Evolutionary conservation across 37 sponge, comb jelly and placozoan species (phyloP), one percentile per base, ranked within the genome.

Genomic region (Tethya wilhelma): DNA sequence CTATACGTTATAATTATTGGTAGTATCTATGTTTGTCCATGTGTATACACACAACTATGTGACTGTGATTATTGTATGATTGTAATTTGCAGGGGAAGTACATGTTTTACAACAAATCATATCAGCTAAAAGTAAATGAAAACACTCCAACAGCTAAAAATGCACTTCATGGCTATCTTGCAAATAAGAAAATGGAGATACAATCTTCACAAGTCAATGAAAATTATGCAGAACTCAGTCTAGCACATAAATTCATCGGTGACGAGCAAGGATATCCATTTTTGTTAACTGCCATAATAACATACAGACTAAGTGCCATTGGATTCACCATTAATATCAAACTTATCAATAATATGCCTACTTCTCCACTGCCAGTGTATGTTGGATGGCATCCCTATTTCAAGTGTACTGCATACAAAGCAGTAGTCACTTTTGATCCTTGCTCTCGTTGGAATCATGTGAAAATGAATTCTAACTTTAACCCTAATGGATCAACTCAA

Each of bases 351-450:
- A 43, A 6, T 14, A 76, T 75, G 68, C 11, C 38, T 14, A 26
- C 29, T 9, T 20, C 38, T 5, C 93, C 93, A 31, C 43, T 93
- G 36, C 89, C 89, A 2, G 53, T 93, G 57, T 84, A 84, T 29
- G 73, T 88, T 36, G 93, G 93, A 23, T 93, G 93, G 93, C 93
- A 93, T 41, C 93, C 93, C 0, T 93, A 93, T 36, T 88, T 93
- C 55, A 58, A 39, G 28, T 84, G 84, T 28, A 64, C 89, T 1
- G 46, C 77, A 17, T 88, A 84, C 59, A 53, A 55, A 25, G 58
- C 93, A 8, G 36, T 69, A 19, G 77, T 93, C 1, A 69, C 76
- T 4, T 74, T 93, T 57, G 85, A 87, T 66, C 66, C 36, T 40
- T 80, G 73, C 44, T 67, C 85, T 2, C 22, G 38, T 0, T 93